Conservation (phyloP, 2,888 invertebrate genomes). For the Andrena bicolor region DNA sequence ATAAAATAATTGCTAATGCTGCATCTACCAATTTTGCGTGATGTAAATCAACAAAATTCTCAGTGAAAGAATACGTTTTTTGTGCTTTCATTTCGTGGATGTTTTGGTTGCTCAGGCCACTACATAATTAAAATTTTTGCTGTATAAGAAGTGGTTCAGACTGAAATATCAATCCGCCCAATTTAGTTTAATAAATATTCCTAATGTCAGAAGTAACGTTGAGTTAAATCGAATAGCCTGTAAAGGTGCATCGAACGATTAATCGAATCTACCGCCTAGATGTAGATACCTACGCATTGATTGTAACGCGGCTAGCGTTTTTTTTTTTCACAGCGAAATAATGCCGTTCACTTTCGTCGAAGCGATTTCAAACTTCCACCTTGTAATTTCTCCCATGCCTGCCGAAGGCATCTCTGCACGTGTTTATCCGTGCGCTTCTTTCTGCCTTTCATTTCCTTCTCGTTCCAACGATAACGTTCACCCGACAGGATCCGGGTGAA, state of each 20-base stretch:
- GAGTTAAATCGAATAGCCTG: background rate
- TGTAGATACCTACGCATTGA: background rate
- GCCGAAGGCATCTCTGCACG: constrained; percentile 32
- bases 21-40: too few species aligned
- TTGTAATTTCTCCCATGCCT: constrained; percentile 28
- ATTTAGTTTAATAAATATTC: background rate
- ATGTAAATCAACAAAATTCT: too few species aligned
- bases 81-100: too few species aligned
- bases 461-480: constrained; percentile 64
- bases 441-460: constrained; percentile 67
- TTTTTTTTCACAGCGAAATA: constrained; percentile 17
- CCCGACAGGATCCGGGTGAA: constrained; percentile 71
- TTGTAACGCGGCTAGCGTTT: too few species aligned
- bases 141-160: too few species aligned
- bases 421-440: constrained; percentile 50
- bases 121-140: too few species aligned
- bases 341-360: constrained; percentile 44
- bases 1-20: too few species aligned
- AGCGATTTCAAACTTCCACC: constrained; percentile 31
- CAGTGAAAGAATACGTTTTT: too few species aligned
- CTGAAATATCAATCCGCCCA: too few species aligned
- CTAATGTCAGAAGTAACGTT: too few species aligned
- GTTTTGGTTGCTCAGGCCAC: too few species aligned
- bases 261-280: constrained; percentile 3
- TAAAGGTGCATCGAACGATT: constrained; percentile 3